phyloP scores from a whole-genome alignment of 2,113 vertebrate genomes.

The Pionites leucogaster region DNA sequence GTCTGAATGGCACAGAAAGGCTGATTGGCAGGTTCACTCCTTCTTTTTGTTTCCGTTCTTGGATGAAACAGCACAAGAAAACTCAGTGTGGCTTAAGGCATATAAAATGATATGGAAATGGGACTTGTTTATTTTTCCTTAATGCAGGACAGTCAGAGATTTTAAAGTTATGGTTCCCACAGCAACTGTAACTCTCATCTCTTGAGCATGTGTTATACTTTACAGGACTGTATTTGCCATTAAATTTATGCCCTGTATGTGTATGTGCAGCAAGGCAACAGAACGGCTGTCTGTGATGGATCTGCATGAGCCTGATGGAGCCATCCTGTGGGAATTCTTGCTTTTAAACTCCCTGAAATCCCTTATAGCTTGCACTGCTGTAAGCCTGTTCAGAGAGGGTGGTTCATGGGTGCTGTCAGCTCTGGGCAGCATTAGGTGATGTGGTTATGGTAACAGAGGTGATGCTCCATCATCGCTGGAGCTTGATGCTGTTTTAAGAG shows the following conservation, averaged over 20 bases:
- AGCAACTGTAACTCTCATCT: constrained; percentile 58
- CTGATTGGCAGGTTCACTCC: constrained; percentile 20
- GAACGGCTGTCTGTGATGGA: neutral
- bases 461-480: accelerated
- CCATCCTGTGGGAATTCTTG: neutral
- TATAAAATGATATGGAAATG: constrained; percentile 7
- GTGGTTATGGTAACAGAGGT: accelerated
- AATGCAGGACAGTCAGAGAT: neutral
- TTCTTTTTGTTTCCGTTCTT: neutral
- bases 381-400: neutral
- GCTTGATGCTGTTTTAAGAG: neutral
- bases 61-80: constrained; percentile 25
- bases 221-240: neutral
- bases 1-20: neutral
- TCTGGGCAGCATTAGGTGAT: neutral
- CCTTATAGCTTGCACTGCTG: too few relatives aligned
- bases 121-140: constrained; percentile 16
- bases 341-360: neutral
- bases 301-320: neutral
- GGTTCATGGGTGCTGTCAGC: neutral
- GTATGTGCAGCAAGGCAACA: neutral
- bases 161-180: constrained; percentile 66
- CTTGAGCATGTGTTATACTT: neutral
- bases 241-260: neutral
- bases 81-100: neutral